Conservation (phyloP, 2,113 vertebrate species). For the Hyaena hyaena region DNA sequence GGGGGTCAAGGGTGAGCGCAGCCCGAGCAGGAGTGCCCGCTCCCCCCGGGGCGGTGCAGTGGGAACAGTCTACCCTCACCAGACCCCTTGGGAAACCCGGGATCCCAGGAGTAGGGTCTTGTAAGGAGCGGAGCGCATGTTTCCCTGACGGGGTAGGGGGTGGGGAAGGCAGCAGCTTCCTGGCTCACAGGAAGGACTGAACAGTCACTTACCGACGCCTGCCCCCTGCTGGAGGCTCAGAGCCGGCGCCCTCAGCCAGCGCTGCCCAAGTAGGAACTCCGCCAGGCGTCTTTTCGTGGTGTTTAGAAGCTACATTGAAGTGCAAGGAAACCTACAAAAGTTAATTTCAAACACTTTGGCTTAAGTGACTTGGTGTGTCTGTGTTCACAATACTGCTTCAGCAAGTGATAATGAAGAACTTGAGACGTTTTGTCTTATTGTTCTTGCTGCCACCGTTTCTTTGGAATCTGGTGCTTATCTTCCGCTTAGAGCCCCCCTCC, state of each 20-base stretch:
- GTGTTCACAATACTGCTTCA: neutral
- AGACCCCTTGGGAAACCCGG: neutral
- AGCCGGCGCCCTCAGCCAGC: neutral
- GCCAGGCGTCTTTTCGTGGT: neutral
- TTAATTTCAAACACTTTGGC: neutral
- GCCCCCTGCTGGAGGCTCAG: slow-evolving; percentile 66
- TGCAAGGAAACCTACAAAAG: neutral
- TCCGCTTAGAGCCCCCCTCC: neutral
- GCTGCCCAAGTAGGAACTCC: neutral
- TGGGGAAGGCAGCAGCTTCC: neutral
- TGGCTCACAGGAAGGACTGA: neutral
- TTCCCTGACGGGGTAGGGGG: neutral
- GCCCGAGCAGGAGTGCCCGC: no score
- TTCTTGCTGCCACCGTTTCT: neutral
- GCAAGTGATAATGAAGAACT: neutral
- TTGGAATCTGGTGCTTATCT: neutral
- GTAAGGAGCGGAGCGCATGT: neutral
- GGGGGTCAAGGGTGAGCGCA: neutral
- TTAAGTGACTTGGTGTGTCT: neutral
- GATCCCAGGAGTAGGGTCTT: no score
- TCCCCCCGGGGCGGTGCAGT: no score
- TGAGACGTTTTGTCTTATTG: neutral
- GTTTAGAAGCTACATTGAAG: neutral
- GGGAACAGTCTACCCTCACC: neutral
- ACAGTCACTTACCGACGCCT: neutral